Percentiles rank a stretch among this genome's conserved stretches.
Conservation (phyloP, 2,797 vertebrate genomes). For the Eutrigla gurnardus region DNA sequence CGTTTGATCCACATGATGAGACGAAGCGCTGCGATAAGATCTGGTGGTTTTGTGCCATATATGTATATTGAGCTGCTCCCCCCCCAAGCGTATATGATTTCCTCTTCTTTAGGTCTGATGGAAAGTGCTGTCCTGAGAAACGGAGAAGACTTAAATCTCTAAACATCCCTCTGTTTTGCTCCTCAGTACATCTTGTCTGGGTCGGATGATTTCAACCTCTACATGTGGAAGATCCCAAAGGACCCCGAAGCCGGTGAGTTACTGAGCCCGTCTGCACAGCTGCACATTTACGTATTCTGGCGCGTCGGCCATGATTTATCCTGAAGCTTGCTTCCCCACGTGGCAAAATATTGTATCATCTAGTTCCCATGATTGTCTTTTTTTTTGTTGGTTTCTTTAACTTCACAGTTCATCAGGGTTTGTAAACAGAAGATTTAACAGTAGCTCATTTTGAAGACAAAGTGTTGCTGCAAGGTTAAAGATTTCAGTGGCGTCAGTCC, state of each 20-base stretch:
- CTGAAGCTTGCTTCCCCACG: neutral
- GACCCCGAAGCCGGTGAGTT: conserved; percentile 94
- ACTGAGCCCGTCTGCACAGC: neutral
- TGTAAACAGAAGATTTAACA: neutral
- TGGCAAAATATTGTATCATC: neutral
- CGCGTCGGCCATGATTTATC: neutral
- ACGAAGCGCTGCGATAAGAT: conserved; percentile 16
- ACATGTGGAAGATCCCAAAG: conserved; percentile 99
- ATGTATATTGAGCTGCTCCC: neutral
- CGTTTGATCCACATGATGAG: conserved; percentile 41
- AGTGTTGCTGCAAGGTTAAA: conserved; percentile 31
- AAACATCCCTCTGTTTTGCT: conserved; percentile 30
- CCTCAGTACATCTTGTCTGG: conserved; percentile 97
- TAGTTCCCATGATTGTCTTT: neutral
- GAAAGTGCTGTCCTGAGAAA: conserved; percentile 22
- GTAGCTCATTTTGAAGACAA: neutral
- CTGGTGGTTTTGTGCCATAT: conserved; percentile 19
- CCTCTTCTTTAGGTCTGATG: neutral
- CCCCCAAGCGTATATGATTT: neutral
- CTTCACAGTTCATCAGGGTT: conserved; percentile 14
- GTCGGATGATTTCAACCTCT: conserved; percentile 99
- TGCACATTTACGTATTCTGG: neutral
- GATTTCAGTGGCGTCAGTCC: conserved; percentile 39
- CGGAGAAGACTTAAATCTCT: conserved; percentile 17
- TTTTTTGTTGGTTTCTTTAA: neutral